Base-by-base conservation (phyloP, 2,797 vertebrate species). In the Tapera naevia region DNA sequence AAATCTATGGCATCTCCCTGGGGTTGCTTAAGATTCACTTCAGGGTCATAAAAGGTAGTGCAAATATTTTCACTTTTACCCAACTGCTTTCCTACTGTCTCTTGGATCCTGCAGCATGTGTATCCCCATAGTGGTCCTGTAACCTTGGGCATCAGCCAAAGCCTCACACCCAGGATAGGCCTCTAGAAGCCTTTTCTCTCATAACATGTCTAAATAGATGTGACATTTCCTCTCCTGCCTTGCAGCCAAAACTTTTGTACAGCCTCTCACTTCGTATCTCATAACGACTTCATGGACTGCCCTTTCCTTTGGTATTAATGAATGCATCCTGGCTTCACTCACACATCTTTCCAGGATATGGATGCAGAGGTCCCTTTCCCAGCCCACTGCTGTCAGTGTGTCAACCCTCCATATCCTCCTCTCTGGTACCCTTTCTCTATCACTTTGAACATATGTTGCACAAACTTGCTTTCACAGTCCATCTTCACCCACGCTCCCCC, bases 401-500 rank as follows among this genome's bases (percentile, higher is more conserved):
- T 53, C 71, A 67, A 37, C 78, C 53, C 67, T 79, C 66, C 30
- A 13, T 39, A 45, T 15, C n/a, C 43, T 50, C 33, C 22, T 18
- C 51, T 69, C 50, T 0, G 0, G 4, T 70, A 66, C 39, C n/a
- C n/a, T 73, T 41, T 50, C 78, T 24, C 46, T 67, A 45, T 56
- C 65, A 13, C 65, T 87, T 76, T 58, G 58, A 80, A 74, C 86
- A 93, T 93, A 92, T 53, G 64, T 67, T 92, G 86, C 76, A 86
- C 83, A 62, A 39, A 28, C 32, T 72, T 86, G 72, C 39, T 93
- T 88, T 96, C 91, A 22, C 69, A 69, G 89, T 80, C 88, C 83
- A 37, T 93, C 88, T 32, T 95, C 86, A 94, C 86, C 91, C 91
- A 79, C 66, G 82, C 76, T 86, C 70, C 35, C 58, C 76, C 32